A percentile compares a stretch with the other conserved stretches of the same genome.
Conservation (phyloP, 2,113 vertebrate species). For the Pygoscelis adeliae region DNA sequence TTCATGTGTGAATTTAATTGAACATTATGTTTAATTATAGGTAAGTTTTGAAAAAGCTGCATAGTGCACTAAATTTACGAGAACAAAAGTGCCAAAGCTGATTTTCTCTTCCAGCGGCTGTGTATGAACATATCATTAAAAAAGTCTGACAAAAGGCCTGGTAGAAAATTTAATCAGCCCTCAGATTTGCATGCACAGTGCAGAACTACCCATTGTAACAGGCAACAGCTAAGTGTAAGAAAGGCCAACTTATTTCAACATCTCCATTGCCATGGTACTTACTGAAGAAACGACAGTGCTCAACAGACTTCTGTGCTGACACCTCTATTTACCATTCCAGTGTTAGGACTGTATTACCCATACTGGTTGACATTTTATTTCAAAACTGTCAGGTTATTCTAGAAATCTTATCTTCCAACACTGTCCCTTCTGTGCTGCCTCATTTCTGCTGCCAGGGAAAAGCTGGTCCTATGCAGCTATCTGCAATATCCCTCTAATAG, state of each 20-base stretch:
- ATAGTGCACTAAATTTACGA: accelerated
- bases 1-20: accelerated
- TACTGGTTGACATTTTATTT: not conserved
- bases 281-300: not conserved
- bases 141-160: not conserved
- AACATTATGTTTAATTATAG: not conserved
- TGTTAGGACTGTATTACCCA: not conserved
- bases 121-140: not conserved
- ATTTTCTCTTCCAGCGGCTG: not conserved
- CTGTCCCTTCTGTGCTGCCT: not conserved
- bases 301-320: not conserved
- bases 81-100: not conserved
- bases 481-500: not conserved
- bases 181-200: not conserved
- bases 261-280: not conserved
- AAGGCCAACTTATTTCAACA: not conserved
- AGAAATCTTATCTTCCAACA: not conserved
- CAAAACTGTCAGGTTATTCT: not conserved
- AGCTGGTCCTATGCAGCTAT: not conserved
- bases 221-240: not conserved
- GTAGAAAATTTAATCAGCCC: not conserved
- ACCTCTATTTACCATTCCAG: not conserved
- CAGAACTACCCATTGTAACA: not conserved
- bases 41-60: not conserved
- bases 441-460: not conserved